phyloP scores from a whole-genome alignment of 2,113 vertebrate species.

The Mesembrinibis cayennensis region DNA sequence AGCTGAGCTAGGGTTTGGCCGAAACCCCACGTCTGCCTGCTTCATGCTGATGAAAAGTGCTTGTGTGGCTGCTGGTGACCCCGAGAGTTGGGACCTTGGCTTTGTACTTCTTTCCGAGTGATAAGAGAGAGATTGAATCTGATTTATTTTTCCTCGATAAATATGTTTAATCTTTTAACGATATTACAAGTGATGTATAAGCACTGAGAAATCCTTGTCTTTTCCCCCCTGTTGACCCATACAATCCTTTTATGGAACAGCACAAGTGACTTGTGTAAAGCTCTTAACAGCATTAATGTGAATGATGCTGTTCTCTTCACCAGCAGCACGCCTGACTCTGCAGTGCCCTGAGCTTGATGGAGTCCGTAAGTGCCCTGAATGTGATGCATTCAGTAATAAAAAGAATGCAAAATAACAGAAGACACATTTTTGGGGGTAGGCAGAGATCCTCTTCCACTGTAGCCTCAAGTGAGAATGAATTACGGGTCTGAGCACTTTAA shows the following conservation, averaged over 20 bases:
- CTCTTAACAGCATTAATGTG: not conserved
- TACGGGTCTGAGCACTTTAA: not conserved
- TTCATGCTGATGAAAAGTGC: not conserved
- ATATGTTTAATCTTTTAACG: conserved; percentile 9
- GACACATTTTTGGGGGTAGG: not conserved
- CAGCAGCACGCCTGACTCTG: not conserved
- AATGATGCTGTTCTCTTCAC: not conserved
- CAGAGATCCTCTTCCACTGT: not conserved
- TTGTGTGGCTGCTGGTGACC: not conserved
- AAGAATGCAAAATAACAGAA: not conserved
- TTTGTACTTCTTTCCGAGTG: not conserved
- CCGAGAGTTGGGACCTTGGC: not conserved
- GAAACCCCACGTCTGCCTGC: not conserved
- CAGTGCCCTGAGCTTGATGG: not conserved
- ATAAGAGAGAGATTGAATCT: conserved; percentile 11
- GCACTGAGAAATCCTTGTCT: not conserved
- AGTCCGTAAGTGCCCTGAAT: not conserved
- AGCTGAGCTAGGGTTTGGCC: not conserved
- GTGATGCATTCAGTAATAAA: not conserved
- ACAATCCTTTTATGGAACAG: not conserved
- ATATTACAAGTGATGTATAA: not conserved
- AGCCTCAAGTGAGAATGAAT: not conserved
- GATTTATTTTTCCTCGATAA: not conserved
- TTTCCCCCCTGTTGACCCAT: not conserved
- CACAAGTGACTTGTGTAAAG: not conserved